Evolutionary conservation across 2,113 vertebrate species (phyloP).

Genomic region (Sinocyclocheilus anophthalmus): DNA sequence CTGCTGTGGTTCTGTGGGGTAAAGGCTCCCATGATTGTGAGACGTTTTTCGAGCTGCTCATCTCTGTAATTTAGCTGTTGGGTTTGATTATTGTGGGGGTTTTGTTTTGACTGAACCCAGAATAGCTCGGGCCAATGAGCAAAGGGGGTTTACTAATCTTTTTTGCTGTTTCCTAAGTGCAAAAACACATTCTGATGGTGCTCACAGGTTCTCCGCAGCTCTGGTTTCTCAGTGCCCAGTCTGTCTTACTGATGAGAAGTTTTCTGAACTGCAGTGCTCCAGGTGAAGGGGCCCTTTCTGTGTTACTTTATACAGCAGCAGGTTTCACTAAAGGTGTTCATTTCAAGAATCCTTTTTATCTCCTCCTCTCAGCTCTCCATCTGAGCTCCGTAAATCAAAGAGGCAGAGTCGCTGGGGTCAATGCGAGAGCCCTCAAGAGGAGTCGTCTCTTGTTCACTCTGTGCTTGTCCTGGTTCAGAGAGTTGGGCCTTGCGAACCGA

Average conservation of each 20-base stretch:
- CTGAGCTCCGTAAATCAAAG: constrained; percentile 52
- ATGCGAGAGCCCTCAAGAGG: not conserved
- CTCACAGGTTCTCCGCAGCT: not conserved
- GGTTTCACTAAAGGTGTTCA: constrained; percentile 57
- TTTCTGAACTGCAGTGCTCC: constrained; percentile 26
- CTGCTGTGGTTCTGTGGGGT: not conserved
- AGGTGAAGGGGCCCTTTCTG: constrained; percentile 30
- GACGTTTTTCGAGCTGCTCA: constrained; percentile 45
- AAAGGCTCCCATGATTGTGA: constrained; percentile 39
- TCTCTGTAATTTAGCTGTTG: constrained; percentile 61
- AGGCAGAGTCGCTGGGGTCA: constrained; percentile 8
- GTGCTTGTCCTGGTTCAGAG: not conserved
- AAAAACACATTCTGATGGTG: not conserved
- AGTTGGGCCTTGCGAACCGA: not conserved
- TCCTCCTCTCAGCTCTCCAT: constrained; percentile 33
- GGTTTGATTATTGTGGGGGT: constrained; percentile 56
- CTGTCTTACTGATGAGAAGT: not conserved
- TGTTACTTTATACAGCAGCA: constrained; percentile 45
- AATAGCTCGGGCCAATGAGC: not conserved
- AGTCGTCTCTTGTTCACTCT: constrained; percentile 23
- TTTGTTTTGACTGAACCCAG: constrained; percentile 34
- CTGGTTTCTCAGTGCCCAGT: not conserved
- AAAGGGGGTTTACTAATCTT: constrained; percentile 5
- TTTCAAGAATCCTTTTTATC: constrained; percentile 47
- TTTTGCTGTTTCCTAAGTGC: constrained; percentile 41